Base-by-base conservation (phyloP, 1,140 invertebrate species). In the Drosophila pseudoananassae region DNA sequence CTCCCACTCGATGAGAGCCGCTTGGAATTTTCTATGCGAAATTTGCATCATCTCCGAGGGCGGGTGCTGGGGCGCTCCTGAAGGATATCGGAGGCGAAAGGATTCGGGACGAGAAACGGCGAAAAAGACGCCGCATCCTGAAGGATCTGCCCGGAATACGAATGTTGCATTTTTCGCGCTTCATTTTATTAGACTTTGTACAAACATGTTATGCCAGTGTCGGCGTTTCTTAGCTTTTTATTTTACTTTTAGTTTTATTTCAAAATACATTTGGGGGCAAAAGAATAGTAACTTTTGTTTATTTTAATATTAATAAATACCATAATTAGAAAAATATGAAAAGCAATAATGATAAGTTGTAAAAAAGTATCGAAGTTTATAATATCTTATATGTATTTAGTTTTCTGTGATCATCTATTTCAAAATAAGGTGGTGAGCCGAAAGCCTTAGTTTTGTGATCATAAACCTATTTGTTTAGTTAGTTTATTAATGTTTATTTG, bases 111-210 rank as follows among this genome's bases (percentile, higher is more conserved):
- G 12, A 36, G 33, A n/a, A 36, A 17, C 10, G 14, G n/a, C 40
- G 14, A 15, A 17, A 14, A 43, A 43, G 40, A 7, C n/a, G 40
- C n/a, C n/a, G 14, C 40, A 17, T 40, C 25, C 38, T 51, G 31
- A 23, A 27, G 56, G 25, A 55, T 49, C 68, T 58, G 46, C 57
- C 36, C 47, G 52, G 79, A 77, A 83, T 83, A 83, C 79, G 80
- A 83, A 83, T 83, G 60, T 69, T 29, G 78, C 82, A 50, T 83
- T 83, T 57, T 65, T 59, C 55, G 63, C 49, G 68, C 61, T 65
- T 76, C 66, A 73, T 83, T 83, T 83, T 83, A 83, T 83, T 83
- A 76, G 75, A 73, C 76, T 73, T 84, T 76, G 84, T 72, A 79
- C 83, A 78, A 78, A 78, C 54, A 71, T 72, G 66, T 72, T 72